Evolutionary conservation across 2,797 vertebrate genomes (phyloP).

Genomic region (Hypotaenidia philippensis): DNA sequence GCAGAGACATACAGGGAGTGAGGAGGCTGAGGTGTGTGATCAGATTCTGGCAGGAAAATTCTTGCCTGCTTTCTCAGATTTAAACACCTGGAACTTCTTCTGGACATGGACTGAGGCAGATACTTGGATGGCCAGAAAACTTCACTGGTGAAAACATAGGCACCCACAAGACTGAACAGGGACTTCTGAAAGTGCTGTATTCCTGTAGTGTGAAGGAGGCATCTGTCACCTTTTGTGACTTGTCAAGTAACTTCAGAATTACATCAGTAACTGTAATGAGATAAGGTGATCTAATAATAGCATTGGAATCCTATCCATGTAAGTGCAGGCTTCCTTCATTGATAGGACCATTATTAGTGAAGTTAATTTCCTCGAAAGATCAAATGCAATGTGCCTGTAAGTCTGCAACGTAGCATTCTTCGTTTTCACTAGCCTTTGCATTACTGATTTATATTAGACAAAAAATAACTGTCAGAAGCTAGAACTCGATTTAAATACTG

Average conservation of each 20-base stretch:
- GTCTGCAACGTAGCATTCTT: neutral
- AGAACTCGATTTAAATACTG: neutral
- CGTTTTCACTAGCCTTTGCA: neutral
- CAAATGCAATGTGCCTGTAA: neutral
- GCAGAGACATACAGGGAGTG: neutral
- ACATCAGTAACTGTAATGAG: neutral
- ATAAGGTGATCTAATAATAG: neutral
- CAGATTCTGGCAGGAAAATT: neutral
- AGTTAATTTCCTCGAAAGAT: neutral
- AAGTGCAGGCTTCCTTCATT: neutral
- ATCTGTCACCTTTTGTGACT: neutral
- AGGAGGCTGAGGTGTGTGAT: neutral
- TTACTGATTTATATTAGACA: neutral
- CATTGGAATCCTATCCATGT: neutral
- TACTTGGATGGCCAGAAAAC: neutral
- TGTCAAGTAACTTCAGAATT: neutral
- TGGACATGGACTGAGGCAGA: neutral
- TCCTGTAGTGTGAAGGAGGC: neutral
- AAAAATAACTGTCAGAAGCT: neutral
- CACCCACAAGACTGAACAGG: neutral
- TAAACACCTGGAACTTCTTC: neutral
- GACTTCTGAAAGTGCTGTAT: neutral
- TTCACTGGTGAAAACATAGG: neutral
- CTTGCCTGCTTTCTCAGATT: neutral
- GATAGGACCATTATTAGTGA: neutral